Percentiles rank a stretch among this genome's conserved stretches.
Conservation (phyloP, 2,113 vertebrate species). For the Potamarius usumacintae region DNA sequence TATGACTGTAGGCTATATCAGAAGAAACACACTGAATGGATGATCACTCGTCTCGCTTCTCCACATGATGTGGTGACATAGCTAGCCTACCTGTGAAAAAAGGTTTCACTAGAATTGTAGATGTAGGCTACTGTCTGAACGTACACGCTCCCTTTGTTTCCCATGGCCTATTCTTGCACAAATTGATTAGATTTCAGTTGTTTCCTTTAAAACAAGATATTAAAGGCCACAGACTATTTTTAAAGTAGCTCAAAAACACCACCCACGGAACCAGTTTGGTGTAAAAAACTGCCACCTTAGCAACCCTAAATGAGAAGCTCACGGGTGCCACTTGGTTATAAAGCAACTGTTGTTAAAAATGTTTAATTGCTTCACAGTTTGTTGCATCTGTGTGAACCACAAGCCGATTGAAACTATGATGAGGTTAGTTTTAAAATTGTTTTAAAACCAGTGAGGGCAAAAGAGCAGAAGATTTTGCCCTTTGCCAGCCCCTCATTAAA, state of each 20-base stretch:
- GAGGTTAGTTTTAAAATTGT: background rate
- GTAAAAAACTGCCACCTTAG: background rate
- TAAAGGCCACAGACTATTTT: background rate
- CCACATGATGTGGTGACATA: background rate
- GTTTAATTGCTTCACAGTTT: background rate
- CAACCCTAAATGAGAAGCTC: background rate
- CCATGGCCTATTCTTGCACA: background rate
- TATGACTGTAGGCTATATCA: background rate
- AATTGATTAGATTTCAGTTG: background rate
- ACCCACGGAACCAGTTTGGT: background rate
- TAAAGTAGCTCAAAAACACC: background rate
- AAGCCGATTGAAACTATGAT: background rate
- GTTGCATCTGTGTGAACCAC: background rate
- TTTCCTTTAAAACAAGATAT: background rate
- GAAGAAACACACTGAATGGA: background rate
- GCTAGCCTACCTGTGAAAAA: background rate
- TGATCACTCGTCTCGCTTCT: background rate
- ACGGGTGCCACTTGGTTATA: background rate
- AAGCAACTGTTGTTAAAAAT: background rate
- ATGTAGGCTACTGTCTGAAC: background rate
- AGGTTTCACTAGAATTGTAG: background rate
- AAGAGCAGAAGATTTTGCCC: background rate
- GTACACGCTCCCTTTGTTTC: background rate
- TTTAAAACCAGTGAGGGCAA: background rate
- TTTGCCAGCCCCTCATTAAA: slow-evolving; percentile 5